Base-by-base conservation (phyloP, 92 coral and sea anemone species). In the Metridium senile region DNA sequence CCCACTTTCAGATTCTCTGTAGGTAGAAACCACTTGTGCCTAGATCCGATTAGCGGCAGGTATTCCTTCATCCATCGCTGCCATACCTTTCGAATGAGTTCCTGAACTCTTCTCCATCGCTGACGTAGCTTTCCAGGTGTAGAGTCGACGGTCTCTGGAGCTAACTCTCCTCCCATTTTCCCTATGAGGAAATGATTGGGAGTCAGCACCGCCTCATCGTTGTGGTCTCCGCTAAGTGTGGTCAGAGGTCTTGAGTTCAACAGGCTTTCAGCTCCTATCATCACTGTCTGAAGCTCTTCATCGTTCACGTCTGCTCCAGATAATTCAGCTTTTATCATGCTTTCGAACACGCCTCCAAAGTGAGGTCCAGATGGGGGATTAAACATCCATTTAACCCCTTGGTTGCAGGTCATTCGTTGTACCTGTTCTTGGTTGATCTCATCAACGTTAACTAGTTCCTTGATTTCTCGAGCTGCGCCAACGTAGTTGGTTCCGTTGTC, bases 21-120 rank as follows among this genome's bases (percentile, higher is more conserved):
- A n/a, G n/a, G n/a, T n/a, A n/a, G n/a, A n/a, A n/a, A n/a, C n/a
- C 93, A 88, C 84, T 88, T 79, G 23, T 70, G 81, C 20, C 82
- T 65, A 26, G 85, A 85, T 17, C 89, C 81, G 27, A 75, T 62
- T 23, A 45, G 72, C 47, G 89, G 77, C 27, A 88, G 69, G 26
- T 88, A 88, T 66, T 87, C 87, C 17, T 62, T 23, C 87, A 87
- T 87, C 84, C 91, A 87, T 22, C 84, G 74, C 18, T 78, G 63
- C 74, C 91, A 86, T 30, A 80, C 84, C 22, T 70, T 74, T 4
- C 91, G 87, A 47, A 86, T 86, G n/a, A 86, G 87, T 52, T 81
- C 82, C 35, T 86, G 87, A 0, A 74, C 75, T 52, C 86, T 74
- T 78, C 81, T 70, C 87, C 91, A 76, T 13, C 91, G 80, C 13